Percentiles rank a stretch among this genome's conserved stretches.
Evolutionary conservation across 2,888 invertebrate genomes (phyloP).

Genomic region (Leucophora obtusa): DNA sequence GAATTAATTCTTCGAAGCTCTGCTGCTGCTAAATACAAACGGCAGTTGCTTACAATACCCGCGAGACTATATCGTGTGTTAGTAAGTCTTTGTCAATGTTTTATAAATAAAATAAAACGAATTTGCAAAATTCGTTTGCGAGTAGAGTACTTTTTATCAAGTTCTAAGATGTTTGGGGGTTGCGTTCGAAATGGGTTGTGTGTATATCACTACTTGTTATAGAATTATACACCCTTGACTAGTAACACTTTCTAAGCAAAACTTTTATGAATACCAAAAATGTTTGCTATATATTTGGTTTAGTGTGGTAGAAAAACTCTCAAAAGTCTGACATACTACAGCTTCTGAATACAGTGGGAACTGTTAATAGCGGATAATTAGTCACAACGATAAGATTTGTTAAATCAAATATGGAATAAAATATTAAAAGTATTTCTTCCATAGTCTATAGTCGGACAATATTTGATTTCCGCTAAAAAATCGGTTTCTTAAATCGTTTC

Average conservation of each 20-base stretch:
- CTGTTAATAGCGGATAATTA: background rate
- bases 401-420: too few species aligned
- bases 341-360: background rate
- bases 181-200: conserved; percentile 45
- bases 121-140: conserved; percentile 38
- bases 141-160: conserved; percentile 16
- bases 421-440: too few species aligned
- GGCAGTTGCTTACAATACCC: conserved; percentile 40
- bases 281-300: conserved; percentile 23
- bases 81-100: conserved; percentile 16
- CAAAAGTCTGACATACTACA: background rate
- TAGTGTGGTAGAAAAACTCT: conserved; percentile 8
- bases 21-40: conserved; percentile 3
- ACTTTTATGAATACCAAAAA: conserved; percentile 21
- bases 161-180: conserved; percentile 1
- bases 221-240: conserved; percentile 34
- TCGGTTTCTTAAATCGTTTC: too few species aligned
- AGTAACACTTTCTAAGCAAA: conserved; percentile 32
- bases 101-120: conserved; percentile 21
- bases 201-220: conserved; percentile 17
- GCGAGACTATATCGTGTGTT: conserved; percentile 26
- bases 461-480: too few species aligned
- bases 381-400: too few species aligned
- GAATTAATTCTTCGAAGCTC: too few species aligned
- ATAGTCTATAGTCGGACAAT: too few species aligned